Conservation (phyloP, 2,113 vertebrate species). For the Sprattus sprattus region DNA sequence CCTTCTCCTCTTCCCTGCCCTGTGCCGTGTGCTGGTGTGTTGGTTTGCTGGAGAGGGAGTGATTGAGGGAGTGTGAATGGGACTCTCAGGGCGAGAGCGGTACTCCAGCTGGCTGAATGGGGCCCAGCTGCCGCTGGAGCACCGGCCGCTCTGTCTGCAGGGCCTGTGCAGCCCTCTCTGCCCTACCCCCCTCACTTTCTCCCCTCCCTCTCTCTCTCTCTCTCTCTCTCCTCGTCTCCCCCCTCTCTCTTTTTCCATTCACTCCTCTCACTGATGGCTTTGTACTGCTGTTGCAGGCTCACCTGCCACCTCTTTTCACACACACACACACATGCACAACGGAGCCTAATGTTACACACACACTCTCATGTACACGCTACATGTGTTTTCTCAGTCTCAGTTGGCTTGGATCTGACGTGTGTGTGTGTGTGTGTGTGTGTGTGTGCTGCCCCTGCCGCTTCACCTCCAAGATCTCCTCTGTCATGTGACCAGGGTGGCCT, state of each 20-base stretch:
- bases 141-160: conserved; percentile 23
- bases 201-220: neutral
- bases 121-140: neutral
- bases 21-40: neutral
- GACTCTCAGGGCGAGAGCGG: neutral
- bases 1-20: neutral
- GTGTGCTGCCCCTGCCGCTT: too few species aligned
- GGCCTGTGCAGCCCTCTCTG: neutral
- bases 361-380: too few species aligned
- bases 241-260: neutral
- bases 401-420: too few species aligned
- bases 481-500: too few species aligned
- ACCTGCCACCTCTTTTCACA: neutral
- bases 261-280: neutral
- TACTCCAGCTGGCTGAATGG: conserved; percentile 6
- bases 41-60: neutral
- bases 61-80: neutral
- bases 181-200: neutral
- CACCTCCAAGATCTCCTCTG: too few species aligned
- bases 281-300: neutral
- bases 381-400: too few species aligned
- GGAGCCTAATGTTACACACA: neutral
- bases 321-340: neutral
- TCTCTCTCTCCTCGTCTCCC: neutral
- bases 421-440: too few species aligned